A percentile compares a stretch with the other conserved stretches of the same genome.
Evolutionary conservation across 2,113 vertebrate genomes (phyloP).

Genomic region (Typhlomys cinereus): DNA sequence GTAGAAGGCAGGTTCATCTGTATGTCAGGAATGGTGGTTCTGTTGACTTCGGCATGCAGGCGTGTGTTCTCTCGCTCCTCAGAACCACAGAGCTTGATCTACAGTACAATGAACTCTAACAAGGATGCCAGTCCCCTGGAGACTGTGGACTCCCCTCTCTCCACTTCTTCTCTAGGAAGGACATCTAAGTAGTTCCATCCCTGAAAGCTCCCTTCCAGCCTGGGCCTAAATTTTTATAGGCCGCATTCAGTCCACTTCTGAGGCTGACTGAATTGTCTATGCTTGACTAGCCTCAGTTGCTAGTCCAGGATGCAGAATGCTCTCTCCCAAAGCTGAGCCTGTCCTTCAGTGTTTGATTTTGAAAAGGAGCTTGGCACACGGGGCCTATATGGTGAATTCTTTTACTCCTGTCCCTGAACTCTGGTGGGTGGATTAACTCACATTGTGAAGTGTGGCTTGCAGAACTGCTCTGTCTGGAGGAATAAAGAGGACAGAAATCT

Average conservation of each 20-base stretch:
- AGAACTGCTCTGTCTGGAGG: background rate
- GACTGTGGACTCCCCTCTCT: background rate
- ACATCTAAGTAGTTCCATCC: background rate
- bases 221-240: background rate
- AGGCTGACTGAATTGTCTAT: background rate
- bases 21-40: background rate
- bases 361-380: too few relatives aligned
- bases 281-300: background rate
- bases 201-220: background rate
- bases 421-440: too few relatives aligned
- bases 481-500: too few relatives aligned
- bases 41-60: background rate
- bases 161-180: background rate
- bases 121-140: background rate
- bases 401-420: too few relatives aligned
- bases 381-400: too few relatives aligned
- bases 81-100: background rate
- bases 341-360: too few relatives aligned
- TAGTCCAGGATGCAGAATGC: background rate
- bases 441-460: too few relatives aligned
- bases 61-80: background rate
- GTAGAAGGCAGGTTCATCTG: too few relatives aligned
- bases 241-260: background rate
- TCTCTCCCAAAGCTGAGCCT: background rate
- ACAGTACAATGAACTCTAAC: too few relatives aligned